Conservation (phyloP, 2,888 invertebrate species). For the Pollenia angustigena region DNA sequence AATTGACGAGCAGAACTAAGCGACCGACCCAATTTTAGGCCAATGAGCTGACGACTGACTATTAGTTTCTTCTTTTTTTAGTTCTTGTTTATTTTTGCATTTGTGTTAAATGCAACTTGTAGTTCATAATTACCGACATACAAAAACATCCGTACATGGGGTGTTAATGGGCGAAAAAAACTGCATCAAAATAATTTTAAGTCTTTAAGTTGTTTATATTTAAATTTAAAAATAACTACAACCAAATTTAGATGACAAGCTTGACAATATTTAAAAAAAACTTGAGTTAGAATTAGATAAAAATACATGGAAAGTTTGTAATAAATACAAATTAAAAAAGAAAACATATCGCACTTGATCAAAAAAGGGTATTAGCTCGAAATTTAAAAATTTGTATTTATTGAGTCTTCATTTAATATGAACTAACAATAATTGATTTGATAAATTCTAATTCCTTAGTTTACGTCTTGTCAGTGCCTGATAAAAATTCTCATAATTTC, state of each 20-base stretch:
- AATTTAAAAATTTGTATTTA: too few relatives aligned
- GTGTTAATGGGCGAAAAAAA: slow-evolving; percentile 41
- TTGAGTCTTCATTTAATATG: too few relatives aligned
- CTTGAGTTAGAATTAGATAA: not conserved
- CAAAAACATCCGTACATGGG: slow-evolving; percentile 26
- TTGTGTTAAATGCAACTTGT: slow-evolving; percentile 26
- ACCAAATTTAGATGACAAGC: not conserved
- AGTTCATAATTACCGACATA: slow-evolving; percentile 54
- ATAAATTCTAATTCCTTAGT: too few relatives aligned
- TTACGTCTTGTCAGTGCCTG: too few relatives aligned
- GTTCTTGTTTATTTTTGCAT: slow-evolving; percentile 19
- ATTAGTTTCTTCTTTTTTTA: slow-evolving; percentile 15
- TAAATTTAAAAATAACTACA: not conserved
- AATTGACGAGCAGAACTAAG: slow-evolving; percentile 38
- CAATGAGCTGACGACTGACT: slow-evolving; percentile 56
- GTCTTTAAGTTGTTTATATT: not conserved
- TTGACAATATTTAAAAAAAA: not conserved
- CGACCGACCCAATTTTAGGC: slow-evolving; percentile 69
- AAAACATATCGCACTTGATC: too few relatives aligned
- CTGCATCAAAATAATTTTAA: not conserved
- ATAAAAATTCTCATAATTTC: too few relatives aligned
- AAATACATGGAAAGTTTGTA: not conserved
- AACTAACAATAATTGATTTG: too few relatives aligned
- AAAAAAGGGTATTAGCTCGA: too few relatives aligned
- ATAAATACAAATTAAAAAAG: too few relatives aligned